These are phyloP conservation scores for Cyprinodon variegatus DNA, from an alignment of 2,113 vertebrate genomes.

Conservation along the genomic window DNA sequence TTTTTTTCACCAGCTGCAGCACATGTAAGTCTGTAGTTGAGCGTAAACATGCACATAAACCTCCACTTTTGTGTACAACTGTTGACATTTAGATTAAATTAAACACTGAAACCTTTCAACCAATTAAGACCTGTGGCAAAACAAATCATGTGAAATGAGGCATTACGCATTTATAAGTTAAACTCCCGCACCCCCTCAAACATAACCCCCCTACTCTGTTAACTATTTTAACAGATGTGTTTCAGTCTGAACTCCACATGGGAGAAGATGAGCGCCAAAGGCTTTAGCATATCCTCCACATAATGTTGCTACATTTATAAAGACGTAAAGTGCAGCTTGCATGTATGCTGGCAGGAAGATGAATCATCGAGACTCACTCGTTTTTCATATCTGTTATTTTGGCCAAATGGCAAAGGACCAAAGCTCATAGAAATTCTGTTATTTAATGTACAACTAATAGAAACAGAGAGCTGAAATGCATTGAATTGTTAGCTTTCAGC, in stretches of 20 bases:
- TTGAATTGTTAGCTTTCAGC: background rate
- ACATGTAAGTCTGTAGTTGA: background rate
- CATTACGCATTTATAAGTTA: background rate
- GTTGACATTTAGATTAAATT: background rate
- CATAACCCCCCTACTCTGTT: background rate
- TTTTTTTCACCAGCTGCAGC: conserved; percentile 23
- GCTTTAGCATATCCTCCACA: conserved; percentile 25
- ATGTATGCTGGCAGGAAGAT: conserved; percentile 3
- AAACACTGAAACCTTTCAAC: background rate
- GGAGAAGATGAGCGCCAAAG: conserved; percentile 30
- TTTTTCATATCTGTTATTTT: conserved; percentile 4
- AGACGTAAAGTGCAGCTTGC: conserved; percentile 5
- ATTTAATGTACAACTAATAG: background rate
- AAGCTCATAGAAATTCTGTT: background rate
- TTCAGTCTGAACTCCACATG: background rate
- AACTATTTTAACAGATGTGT: conserved; percentile 46
- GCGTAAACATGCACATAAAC: conserved; percentile 16
- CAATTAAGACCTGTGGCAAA: background rate
- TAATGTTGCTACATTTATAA: conserved; percentile 21
- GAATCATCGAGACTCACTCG: conserved; percentile 11
- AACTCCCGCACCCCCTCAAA: conserved; percentile 4
- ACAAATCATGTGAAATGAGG: background rate
- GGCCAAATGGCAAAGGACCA: background rate
- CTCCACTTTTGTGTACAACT: background rate
- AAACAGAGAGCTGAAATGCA: background rate